Evolutionary conservation across 2,797 vertebrate genomes (phyloP), one percentile per base, ranked within the genome.

Genomic region (Pseudochaenichthys georgianus): DNA sequence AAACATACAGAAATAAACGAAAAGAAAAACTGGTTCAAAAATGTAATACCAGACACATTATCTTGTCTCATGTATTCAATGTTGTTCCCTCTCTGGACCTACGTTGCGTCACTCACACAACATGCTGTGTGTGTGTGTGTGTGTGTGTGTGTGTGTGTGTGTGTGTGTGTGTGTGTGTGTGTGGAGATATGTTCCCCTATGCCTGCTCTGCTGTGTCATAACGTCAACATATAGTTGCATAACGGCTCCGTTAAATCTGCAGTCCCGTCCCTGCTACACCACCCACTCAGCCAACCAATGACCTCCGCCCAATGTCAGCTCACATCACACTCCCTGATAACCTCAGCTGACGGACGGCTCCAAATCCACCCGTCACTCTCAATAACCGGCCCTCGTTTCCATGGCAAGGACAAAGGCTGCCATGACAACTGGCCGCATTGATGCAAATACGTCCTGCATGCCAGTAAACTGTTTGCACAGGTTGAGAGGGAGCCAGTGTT

Each of bases 341-440:
- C 80, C 53, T 77, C 69, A 65, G 53, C 19, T 87, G 88, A 87
- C 62, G 3, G 80, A 86, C 84, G 63, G 76, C 67, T 82, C 78
- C 55, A 58, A 73, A 76, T 76, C 86, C 84, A 80, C 77, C 83
- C 59, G 73, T 85, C 87, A 70, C 78, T 87, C 76, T 77, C 73
- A 75, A 87, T 90, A 83, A 86, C 64, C 4, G 2, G 46, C 57
- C 50, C 64, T 64, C 6, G 67, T 89, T 81, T 79, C 78, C 55
- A 73, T 83, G 67, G 67, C 28, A 38, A 83, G 75, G 63, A 81
- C 42, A 70, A 62, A 67, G 69, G 83, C 83, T 85, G 85, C 82
- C 83, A 88, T 84, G 92, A 87, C 79, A 79, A 83, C 79, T 9
- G 48, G 64, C 38, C 78, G 59, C 68, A 21, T 70, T 83, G 62